Evolutionary conservation across 2,113 vertebrate genomes (phyloP), one percentile per base, ranked within the genome.

Genomic region (Euleptes europaea): DNA sequence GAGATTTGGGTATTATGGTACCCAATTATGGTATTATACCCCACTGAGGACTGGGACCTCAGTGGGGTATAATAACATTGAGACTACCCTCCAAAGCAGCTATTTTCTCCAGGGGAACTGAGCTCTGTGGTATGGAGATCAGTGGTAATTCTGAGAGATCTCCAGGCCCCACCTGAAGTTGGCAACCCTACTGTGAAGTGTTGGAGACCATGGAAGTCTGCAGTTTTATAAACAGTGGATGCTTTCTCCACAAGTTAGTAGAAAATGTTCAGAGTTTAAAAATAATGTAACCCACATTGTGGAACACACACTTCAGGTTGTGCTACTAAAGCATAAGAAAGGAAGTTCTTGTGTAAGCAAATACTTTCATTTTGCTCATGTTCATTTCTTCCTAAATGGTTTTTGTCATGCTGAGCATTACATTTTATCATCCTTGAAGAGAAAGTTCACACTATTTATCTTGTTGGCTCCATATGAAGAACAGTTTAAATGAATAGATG

Each of bases 381-480:
- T 85, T 80, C 57, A 33, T 17, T 76, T 82, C 4, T 69, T 80
- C 33, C 57, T 72, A 82, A 85, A 83, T 23, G 33, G 28, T 78
- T 63, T 70, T 70, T 72, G 44, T 47, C 81, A 84, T 35, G 42
- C 19, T 66, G 42, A 88, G 23, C 28, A 42, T 35, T 82, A 72
- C 40, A 88, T 12, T 19, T 57, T 72, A 26, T 78, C 49, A 84
- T n/a, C 21, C 51, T 47, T 75, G 23, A 85, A 88, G 80, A 82
- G 5, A 38, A 85, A 71, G 38, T 71, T 80, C 13, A 49, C 15
- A 19, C 3, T 0, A 42, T 83, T 79, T 82, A 82, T 80, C 83
- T 60, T 31, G 3, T 78, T 69, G 70, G 75, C 28, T 54, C 33
- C 79, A 63, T 31, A 19, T 5, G 9, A 67, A 65, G 35, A 63